Evolutionary conservation across 2,888 invertebrate species (phyloP).

Genomic region (Atrina japonica): DNA sequence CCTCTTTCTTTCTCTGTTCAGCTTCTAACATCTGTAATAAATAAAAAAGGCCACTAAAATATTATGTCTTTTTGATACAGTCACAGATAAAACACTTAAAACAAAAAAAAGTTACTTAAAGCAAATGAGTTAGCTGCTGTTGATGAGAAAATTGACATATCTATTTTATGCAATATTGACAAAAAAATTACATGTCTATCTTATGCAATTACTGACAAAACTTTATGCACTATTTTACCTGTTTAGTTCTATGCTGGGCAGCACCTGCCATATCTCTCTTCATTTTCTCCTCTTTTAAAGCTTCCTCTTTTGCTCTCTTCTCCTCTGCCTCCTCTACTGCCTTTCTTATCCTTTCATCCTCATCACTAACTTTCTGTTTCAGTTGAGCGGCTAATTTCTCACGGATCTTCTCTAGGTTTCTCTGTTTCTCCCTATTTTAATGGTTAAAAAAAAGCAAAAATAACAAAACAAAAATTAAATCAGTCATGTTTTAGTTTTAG

Average conservation of each 20-base stretch:
- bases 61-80: background rate
- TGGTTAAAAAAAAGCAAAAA: background rate
- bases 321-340: slow-evolving; percentile 77
- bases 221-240: slow-evolving; percentile 59
- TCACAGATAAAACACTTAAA: too few relatives aligned
- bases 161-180: too few relatives aligned
- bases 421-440: slow-evolving; percentile 76
- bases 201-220: background rate
- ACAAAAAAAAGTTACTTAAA: too few relatives aligned
- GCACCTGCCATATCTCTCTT: slow-evolving; percentile 65
- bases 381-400: slow-evolving; percentile 77
- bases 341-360: slow-evolving; percentile 75
- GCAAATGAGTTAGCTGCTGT: too few relatives aligned
- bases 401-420: slow-evolving; percentile 75
- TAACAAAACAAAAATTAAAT: too few relatives aligned
- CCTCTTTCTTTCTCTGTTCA: slow-evolving; percentile 71
- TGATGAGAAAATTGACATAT: too few relatives aligned
- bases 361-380: slow-evolving; percentile 77
- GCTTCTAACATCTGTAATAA: slow-evolving; percentile 65
- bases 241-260: slow-evolving; percentile 72
- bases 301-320: slow-evolving; percentile 72
- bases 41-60: background rate
- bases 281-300: slow-evolving; percentile 69
- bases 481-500: too few relatives aligned
- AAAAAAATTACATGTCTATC: too few relatives aligned